Evolutionary conservation across 2,797 vertebrate species (phyloP).

Genomic region (Danionella dracula): DNA sequence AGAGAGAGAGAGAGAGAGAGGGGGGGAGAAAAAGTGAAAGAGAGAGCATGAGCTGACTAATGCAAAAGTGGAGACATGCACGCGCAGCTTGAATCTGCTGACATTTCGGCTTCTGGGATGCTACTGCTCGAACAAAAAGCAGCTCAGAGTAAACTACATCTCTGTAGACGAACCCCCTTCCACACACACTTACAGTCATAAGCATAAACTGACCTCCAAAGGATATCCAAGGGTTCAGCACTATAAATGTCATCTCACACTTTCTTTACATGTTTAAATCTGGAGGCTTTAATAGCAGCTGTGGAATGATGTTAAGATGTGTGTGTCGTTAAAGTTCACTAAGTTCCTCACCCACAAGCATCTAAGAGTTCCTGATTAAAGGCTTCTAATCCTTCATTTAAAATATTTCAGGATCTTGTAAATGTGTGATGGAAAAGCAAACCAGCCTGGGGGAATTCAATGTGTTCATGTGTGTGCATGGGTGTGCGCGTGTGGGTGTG

Average conservation of each 20-base stretch:
- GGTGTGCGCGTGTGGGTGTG: not conserved
- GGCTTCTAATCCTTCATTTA: not conserved
- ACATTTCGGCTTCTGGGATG: constrained; percentile 7
- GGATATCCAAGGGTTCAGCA: not conserved
- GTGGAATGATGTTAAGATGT: not conserved
- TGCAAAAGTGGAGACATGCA: constrained; percentile 32
- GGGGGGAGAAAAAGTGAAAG: constrained; percentile 1
- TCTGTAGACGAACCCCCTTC: not conserved
- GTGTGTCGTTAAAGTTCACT: not conserved
- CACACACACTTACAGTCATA: not conserved
- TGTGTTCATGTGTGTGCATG: not conserved
- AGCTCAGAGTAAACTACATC: not conserved
- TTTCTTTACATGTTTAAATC: not conserved
- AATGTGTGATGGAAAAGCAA: constrained; percentile 11
- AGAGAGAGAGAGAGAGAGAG: constrained; percentile 3
- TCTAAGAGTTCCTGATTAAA: not conserved
- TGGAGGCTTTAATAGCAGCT: not conserved
- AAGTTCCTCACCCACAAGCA: not conserved
- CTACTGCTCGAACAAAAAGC: constrained; percentile 17
- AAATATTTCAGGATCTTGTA: constrained; percentile 3
- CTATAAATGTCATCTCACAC: not conserved
- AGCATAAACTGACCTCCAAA: not conserved
- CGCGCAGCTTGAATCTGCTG: constrained; percentile 17
- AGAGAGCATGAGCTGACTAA: constrained; percentile 38
- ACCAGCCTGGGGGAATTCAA: not conserved